These are phyloP conservation scores for Argyresthia albistria DNA, from an alignment of 2,888 invertebrate genomes.

Conservation along the genomic window DNA sequence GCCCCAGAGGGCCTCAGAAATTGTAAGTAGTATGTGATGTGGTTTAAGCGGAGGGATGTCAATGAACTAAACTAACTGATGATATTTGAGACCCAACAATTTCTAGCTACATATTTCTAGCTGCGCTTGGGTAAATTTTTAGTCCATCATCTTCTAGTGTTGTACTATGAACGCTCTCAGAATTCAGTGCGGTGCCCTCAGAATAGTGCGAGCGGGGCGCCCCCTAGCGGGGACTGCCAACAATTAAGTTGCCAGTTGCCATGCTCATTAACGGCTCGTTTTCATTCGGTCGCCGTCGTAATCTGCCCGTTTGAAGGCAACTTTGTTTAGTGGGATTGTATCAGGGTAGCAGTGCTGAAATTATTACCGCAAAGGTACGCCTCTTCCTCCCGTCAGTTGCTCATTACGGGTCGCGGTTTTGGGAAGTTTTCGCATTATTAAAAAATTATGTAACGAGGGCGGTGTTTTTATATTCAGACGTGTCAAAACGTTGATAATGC, in stretches of 20 bases:
- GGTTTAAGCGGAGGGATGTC: too few relatives aligned
- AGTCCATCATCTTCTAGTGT: too few relatives aligned
- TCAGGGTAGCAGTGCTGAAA: constrained; percentile 25
- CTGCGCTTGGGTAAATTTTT: too few relatives aligned
- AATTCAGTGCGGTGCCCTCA: constrained; percentile 15
- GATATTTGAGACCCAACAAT: background rate
- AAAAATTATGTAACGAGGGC: too few relatives aligned
- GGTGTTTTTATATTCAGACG: too few relatives aligned
- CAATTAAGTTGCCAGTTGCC: constrained; percentile 48
- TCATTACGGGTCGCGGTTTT: background rate
- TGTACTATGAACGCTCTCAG: constrained; percentile 16
- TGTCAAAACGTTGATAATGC: too few relatives aligned
- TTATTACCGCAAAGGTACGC: too few relatives aligned
- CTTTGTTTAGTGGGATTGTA: constrained; percentile 28
- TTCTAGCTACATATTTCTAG: too few relatives aligned
- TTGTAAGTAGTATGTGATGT: too few relatives aligned
- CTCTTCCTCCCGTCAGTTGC: too few relatives aligned
- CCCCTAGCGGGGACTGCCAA: constrained; percentile 18
- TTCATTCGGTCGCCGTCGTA: constrained; percentile 47
- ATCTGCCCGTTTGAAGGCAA: constrained; percentile 33
- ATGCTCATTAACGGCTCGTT: constrained; percentile 62
- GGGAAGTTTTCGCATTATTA: background rate
- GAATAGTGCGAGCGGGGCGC: constrained; percentile 24
- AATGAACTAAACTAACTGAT: too few relatives aligned
- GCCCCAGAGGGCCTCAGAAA: too few relatives aligned